Evolutionary conservation across 1,140 invertebrate species (phyloP).

Genomic region (Monochamus saltuarius): DNA sequence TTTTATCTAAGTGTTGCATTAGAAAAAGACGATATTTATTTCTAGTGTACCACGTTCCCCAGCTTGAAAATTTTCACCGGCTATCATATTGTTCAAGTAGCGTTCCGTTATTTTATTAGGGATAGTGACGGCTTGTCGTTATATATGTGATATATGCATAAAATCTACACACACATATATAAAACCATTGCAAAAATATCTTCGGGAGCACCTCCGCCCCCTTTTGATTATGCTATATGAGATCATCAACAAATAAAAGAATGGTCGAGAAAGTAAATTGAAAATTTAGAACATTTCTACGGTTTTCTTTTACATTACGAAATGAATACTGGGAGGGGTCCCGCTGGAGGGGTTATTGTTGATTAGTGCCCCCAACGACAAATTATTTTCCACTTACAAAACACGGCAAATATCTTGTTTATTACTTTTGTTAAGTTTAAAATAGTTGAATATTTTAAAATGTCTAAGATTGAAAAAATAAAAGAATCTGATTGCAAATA

Average conservation of each 20-base stretch:
- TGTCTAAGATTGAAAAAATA: no score
- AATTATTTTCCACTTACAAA: no score
- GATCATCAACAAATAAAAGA: constrained; percentile 34
- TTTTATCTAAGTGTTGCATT: no score
- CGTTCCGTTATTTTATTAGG: not conserved
- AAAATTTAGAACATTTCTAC: not conserved
- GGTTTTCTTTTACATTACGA: not conserved
- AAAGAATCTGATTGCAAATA: no score
- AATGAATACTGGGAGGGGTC: not conserved
- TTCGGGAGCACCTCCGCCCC: constrained; percentile 32
- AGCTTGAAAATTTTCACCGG: no score
- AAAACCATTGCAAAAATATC: constrained; percentile 47
- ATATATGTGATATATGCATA: constrained; percentile 15
- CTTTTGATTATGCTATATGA: constrained; percentile 43
- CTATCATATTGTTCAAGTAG: constrained; percentile 7
- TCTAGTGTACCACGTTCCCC: no score
- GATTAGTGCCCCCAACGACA: no score
- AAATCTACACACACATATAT: constrained; percentile 25
- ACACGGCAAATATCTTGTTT: no score
- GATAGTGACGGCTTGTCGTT: constrained; percentile 12
- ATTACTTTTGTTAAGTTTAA: no score
- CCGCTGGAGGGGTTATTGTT: no score
- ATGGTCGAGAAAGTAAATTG: not conserved
- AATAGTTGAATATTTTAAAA: no score
- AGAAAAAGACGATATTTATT: no score